These are phyloP conservation scores for Esox masquinongy DNA, from an alignment of 2,797 vertebrate species.

Conservation along the genomic window DNA sequence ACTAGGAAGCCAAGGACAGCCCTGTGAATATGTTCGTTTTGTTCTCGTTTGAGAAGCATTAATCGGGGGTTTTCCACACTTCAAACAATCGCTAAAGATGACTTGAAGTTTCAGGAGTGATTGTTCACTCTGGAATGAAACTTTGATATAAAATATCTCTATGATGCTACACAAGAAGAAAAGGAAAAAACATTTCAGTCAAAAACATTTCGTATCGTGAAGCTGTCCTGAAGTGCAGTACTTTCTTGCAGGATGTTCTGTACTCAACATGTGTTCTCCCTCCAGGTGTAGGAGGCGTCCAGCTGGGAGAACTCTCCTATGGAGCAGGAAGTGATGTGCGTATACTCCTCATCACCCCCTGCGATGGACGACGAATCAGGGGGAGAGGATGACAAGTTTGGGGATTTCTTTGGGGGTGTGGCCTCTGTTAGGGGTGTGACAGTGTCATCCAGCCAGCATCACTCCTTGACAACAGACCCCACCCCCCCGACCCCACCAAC, in stretches of 20 bases:
- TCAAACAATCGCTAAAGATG: no score
- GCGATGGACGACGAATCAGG: constrained; percentile 82
- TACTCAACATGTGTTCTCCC: constrained; percentile 18
- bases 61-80: no score
- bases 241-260: background rate
- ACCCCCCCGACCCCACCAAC: constrained; percentile 70
- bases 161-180: no score
- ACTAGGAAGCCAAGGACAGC: background rate
- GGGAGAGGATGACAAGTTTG: constrained; percentile 87
- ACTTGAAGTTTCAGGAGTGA: no score
- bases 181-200: no score
- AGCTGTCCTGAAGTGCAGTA: background rate
- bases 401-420: constrained; percentile 79
- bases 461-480: constrained; percentile 61
- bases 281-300: constrained; percentile 71
- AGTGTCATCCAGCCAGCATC: constrained; percentile 67
- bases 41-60: no score
- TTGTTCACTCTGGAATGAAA: no score
- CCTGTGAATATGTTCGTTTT: no score
- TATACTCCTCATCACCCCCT: constrained; percentile 87
- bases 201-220: background rate
- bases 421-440: constrained; percentile 65
- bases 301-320: constrained; percentile 67
- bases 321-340: constrained; percentile 88
- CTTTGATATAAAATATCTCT: no score